Conservation (phyloP, 2,113 vertebrate genomes). For the Cynopterus brachyotis region DNA sequence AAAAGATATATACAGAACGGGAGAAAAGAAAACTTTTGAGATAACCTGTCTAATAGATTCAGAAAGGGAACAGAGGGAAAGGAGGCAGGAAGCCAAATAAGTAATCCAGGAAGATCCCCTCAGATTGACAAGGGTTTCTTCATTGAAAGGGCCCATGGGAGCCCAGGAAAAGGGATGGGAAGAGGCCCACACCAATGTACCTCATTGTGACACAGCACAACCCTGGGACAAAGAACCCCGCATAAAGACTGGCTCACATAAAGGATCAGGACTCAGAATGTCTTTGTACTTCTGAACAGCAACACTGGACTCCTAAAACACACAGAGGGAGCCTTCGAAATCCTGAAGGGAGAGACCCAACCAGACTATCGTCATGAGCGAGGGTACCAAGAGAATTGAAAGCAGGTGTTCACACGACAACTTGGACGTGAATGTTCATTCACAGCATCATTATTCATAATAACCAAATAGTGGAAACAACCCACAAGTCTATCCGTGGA, state of each 20-base stretch:
- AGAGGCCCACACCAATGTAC: fast-evolving
- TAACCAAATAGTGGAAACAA: not conserved
- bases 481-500: not conserved
- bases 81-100: not conserved
- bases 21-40: not conserved
- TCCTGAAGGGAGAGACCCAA: not conserved
- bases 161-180: not conserved
- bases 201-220: not conserved
- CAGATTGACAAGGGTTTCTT: not conserved
- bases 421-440: not conserved
- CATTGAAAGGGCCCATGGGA: not conserved
- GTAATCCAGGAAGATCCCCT: not conserved
- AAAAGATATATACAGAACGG: not conserved
- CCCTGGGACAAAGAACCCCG: not conserved
- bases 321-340: too few species aligned
- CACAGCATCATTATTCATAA: not conserved
- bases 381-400: not conserved
- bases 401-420: not conserved
- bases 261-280: not conserved
- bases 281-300: not conserved
- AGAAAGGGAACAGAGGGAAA: not conserved
- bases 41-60: not conserved
- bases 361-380: not conserved
- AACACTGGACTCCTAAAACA: not conserved
- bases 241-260: fast-evolving